These are phyloP conservation scores for Hyphantria cunea DNA, from an alignment of 1,140 invertebrate genomes.

Conservation along the genomic window DNA sequence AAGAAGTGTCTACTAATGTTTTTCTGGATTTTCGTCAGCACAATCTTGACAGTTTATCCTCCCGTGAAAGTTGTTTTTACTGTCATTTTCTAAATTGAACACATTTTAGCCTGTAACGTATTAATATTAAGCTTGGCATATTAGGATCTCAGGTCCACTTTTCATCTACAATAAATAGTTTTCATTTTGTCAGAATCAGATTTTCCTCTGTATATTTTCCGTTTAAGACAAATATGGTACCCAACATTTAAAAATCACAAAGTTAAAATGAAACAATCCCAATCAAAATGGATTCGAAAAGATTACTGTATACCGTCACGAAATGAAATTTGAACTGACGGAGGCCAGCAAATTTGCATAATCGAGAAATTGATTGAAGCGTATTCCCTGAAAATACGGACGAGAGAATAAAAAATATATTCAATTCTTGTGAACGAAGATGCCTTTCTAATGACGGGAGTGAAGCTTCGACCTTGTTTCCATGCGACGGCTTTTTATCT, in stretches of 20 bases:
- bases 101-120: no score
- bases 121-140: no score
- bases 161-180: no score
- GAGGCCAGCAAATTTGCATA: conserved; percentile 63
- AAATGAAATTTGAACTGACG: conserved; percentile 42
- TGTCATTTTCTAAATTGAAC: no score
- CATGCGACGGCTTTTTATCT: conserved; percentile 34
- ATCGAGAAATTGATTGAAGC: conserved; percentile 77
- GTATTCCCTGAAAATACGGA: conserved; percentile 55
- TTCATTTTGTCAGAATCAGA: neutral
- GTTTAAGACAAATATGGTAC: conserved; percentile 16
- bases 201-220: conserved; percentile 2
- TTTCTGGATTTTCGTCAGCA: no score
- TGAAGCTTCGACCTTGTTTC: conserved; percentile 44
- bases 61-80: no score
- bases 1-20: no score
- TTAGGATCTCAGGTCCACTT: no score
- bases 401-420: conserved; percentile 49
- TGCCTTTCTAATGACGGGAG: conserved; percentile 61
- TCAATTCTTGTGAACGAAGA: conserved; percentile 60
- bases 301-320: conserved; percentile 47
- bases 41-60: no score
- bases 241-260: conserved; percentile 36
- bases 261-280: conserved; percentile 50
- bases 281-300: conserved; percentile 56